Evolutionary conservation across 2,888 invertebrate species (phyloP).

Genomic region (Tigriopus californicus): DNA sequence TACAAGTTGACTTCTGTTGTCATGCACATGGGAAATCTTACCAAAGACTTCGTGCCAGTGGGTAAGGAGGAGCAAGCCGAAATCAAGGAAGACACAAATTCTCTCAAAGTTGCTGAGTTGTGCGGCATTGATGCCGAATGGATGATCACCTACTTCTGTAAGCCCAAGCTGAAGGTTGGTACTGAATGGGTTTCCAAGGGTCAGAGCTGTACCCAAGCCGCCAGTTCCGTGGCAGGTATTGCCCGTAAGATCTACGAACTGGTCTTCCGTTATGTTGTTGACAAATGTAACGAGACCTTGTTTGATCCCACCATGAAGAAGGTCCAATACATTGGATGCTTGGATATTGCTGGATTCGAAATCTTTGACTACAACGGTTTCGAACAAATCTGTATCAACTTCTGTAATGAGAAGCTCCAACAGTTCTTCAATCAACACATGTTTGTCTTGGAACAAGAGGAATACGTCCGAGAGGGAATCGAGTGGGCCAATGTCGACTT

Average conservation of each 20-base stretch:
- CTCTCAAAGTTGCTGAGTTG: slow-evolving; percentile 52
- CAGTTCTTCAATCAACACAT: slow-evolving; percentile 40
- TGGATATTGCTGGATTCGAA: slow-evolving; percentile 41
- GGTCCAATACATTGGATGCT: slow-evolving; percentile 52
- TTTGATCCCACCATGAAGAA: slow-evolving; percentile 89
- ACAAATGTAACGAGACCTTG: slow-evolving; percentile 97
- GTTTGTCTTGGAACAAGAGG: slow-evolving; percentile 39
- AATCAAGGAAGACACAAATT: slow-evolving; percentile 49
- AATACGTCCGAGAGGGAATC: slow-evolving; percentile 35
- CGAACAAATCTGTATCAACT: slow-evolving; percentile 38
- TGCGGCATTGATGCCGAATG: slow-evolving; percentile 70
- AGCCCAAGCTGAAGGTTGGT: slow-evolving; percentile 98
- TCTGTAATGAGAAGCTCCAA: slow-evolving; percentile 37
- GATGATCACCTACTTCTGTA: slow-evolving; percentile 82
- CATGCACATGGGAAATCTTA: slow-evolving; percentile 99
- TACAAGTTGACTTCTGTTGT: slow-evolving; percentile 94
- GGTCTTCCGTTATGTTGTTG: slow-evolving; percentile 83
- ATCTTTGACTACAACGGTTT: slow-evolving; percentile 46
- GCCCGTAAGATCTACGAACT: slow-evolving; percentile 92
- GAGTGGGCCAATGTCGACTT: slow-evolving; percentile 39
- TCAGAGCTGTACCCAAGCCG: slow-evolving; percentile 54
- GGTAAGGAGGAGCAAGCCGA: slow-evolving; percentile 99
- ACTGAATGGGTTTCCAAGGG: slow-evolving; percentile 98
- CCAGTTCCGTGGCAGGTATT: slow-evolving; percentile 83
- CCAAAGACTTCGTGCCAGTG: slow-evolving; percentile 86